Conservation (phyloP, 2,797 vertebrate genomes). For the Sebastes hubbsi region DNA sequence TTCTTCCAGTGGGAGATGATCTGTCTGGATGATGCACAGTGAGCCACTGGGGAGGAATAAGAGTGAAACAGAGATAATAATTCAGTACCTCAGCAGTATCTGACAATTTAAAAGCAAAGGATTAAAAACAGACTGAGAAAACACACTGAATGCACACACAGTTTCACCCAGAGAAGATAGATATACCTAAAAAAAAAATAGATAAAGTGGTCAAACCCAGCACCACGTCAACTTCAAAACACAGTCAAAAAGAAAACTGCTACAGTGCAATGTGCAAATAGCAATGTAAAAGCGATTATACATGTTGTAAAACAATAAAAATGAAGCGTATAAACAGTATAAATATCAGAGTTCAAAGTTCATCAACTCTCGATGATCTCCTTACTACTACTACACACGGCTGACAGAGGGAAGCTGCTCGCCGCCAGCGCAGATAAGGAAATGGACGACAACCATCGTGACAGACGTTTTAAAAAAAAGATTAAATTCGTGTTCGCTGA, state of each 20-base stretch:
- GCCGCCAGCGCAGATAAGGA: neutral
- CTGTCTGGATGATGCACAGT: conserved; percentile 99
- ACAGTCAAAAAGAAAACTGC: neutral
- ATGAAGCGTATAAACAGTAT: neutral
- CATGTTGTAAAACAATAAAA: conserved; percentile 29
- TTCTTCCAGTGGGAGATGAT: conserved; percentile 99
- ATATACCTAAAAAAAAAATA: neutral
- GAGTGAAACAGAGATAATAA: conserved; percentile 2
- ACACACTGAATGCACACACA: neutral
- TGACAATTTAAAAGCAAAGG: neutral
- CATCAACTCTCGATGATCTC: neutral
- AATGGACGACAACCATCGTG: neutral
- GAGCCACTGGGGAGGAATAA: conserved; percentile 80
- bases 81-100: neutral
- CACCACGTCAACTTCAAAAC: neutral
- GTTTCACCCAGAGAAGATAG: too few species aligned
- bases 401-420: neutral
- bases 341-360: conserved; percentile 39
- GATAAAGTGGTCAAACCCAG: neutral
- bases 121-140: neutral
- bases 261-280: neutral
- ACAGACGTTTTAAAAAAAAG: neutral
- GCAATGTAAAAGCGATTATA: neutral
- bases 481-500: conserved; percentile 10
- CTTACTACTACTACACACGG: neutral